These are phyloP conservation scores for Drosophila testacea DNA, from an alignment of 2,888 invertebrate genomes.

Conservation along the genomic window DNA sequence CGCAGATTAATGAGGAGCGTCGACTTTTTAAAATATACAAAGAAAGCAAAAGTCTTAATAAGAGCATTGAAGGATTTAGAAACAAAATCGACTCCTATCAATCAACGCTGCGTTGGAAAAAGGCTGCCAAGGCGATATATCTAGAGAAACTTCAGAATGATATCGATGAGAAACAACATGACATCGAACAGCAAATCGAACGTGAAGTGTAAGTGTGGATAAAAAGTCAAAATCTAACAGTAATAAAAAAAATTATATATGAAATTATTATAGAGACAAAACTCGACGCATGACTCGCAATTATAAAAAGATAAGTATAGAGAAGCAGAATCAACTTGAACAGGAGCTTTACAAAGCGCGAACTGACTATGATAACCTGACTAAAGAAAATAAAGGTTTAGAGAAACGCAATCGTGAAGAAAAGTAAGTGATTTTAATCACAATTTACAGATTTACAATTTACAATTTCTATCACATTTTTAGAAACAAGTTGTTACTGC, in stretches of 20 bases:
- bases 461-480: not conserved
- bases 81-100: conserved; percentile 8
- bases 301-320: conserved; percentile 56
- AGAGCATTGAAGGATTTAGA: conserved; percentile 21
- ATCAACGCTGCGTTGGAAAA: not conserved
- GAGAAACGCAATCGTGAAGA: conserved; percentile 11
- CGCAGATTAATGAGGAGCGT: conserved; percentile 52
- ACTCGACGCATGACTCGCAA: conserved; percentile 61
- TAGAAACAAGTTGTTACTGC: conserved; percentile 80
- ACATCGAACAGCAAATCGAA: conserved; percentile 31
- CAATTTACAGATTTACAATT: not conserved
- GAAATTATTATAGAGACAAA: conserved; percentile 56
- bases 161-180: conserved; percentile 11
- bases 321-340: conserved; percentile 66
- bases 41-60: conserved; percentile 37
- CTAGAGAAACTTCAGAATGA: conserved; percentile 33
- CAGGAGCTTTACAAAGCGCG: conserved; percentile 60
- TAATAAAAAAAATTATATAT: too few species aligned
- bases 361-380: conserved; percentile 9
- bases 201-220: conserved; percentile 42
- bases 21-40: conserved; percentile 38
- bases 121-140: conserved; percentile 18
- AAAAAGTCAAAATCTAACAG: not conserved
- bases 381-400: not conserved
- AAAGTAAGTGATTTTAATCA: not conserved